Percentiles rank a stretch among this genome's conserved stretches.
Evolutionary conservation across 2,888 invertebrate genomes (phyloP).

Genomic region (Phengaris arion): DNA sequence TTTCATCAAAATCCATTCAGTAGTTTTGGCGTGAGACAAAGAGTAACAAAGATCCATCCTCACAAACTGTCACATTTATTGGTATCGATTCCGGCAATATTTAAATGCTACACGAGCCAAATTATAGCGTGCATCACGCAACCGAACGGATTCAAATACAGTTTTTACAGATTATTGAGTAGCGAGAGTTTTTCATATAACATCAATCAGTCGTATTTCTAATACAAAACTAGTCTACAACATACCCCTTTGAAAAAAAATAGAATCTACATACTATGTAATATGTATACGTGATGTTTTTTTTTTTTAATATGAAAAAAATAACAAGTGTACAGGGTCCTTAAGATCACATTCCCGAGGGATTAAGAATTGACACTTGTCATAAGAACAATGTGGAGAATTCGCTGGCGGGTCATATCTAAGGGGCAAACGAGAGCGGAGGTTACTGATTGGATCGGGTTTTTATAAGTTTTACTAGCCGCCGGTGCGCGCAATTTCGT

Average conservation of each 20-base stretch:
- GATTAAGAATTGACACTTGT: conserved; percentile 26
- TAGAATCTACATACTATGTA: not conserved
- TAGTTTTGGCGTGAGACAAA: no score
- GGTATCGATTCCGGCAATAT: no score
- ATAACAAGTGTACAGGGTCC: not conserved
- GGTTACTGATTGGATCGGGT: conserved; percentile 36
- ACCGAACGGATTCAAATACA: not conserved
- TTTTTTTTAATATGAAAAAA: not conserved
- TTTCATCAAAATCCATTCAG: no score
- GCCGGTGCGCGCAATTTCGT: no score
- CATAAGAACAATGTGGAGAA: conserved; percentile 4
- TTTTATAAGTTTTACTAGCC: no score
- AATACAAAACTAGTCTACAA: no score
- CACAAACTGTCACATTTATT: no score
- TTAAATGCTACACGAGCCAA: not conserved
- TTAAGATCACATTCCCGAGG: conserved; percentile 3
- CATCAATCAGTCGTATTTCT: no score
- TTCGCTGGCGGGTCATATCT: not conserved
- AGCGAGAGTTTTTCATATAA: not conserved
- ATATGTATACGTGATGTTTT: not conserved
- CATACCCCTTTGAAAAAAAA: not conserved
- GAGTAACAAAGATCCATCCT: no score
- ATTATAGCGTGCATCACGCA: conserved; percentile 9
- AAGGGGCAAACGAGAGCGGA: not conserved
- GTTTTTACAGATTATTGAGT: not conserved